Conservation (phyloP, 2,888 invertebrate species). For the Myopa tessellatipennis region DNA sequence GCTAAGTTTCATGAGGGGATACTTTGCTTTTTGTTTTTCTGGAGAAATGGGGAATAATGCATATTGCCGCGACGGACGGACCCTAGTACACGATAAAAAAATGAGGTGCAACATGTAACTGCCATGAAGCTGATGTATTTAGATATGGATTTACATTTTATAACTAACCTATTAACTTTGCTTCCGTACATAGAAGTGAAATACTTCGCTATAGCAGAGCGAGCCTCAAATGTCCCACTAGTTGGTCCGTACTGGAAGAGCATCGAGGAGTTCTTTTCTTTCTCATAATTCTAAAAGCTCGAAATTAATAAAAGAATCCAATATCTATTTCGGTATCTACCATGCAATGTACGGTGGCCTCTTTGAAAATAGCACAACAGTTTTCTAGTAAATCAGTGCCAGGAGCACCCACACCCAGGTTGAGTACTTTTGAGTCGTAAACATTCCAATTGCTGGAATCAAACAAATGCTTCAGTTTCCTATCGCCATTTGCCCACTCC, state of each 20-base stretch:
- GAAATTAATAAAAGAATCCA: neutral
- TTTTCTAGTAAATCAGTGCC: conserved; percentile 70
- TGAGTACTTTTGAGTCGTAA: conserved; percentile 67
- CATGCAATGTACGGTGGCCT: conserved; percentile 70
- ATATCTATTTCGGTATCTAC: conserved; percentile 52
- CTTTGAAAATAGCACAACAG: conserved; percentile 68
- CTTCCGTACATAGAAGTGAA: conserved; percentile 68
- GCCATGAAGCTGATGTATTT: too few species aligned
- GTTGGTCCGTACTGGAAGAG: conserved; percentile 72
- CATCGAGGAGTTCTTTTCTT: conserved; percentile 54
- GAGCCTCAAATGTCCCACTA: conserved; percentile 69
- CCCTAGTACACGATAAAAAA: too few species aligned
- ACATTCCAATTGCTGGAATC: conserved; percentile 69
- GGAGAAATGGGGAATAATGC: too few species aligned
- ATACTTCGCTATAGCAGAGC: conserved; percentile 69
- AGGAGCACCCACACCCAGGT: conserved; percentile 71
- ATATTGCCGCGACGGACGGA: too few species aligned
- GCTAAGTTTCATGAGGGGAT: too few species aligned
- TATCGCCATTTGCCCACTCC: conserved; percentile 49
- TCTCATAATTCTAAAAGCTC: conserved; percentile 55
- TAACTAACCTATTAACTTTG: conserved; percentile 65
- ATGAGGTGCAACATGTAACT: too few species aligned
- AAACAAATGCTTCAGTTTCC: conserved; percentile 68
- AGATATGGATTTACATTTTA: neutral
- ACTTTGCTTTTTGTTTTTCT: too few species aligned